phyloP scores from a whole-genome alignment of 2,888 invertebrate species.

The Himalopsyche tibetana region DNA sequence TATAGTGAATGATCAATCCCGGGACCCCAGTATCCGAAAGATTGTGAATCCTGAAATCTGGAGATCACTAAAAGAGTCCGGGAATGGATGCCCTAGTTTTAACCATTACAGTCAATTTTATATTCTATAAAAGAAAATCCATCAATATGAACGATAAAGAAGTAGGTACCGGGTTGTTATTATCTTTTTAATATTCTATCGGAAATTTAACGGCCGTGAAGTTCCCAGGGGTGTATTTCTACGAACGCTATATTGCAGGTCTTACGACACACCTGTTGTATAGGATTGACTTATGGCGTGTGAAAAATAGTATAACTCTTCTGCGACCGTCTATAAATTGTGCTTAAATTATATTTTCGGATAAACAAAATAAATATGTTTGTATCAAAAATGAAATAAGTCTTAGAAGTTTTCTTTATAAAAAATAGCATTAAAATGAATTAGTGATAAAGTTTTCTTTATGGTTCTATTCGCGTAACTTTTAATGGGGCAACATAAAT shows the following conservation, averaged over 20 bases:
- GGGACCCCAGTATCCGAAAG: no score
- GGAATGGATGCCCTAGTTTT: no score
- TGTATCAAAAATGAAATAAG: background rate
- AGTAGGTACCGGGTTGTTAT: background rate
- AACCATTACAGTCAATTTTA: background rate
- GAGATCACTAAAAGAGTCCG: no score
- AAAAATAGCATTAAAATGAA: conserved; percentile 14
- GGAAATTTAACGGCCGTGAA: conserved; percentile 40
- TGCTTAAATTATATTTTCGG: background rate
- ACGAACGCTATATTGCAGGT: background rate
- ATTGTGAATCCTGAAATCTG: no score
- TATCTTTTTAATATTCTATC: conserved; percentile 36
- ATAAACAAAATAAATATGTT: background rate
- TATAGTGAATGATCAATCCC: no score
- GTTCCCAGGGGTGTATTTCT: background rate
- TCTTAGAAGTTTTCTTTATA: background rate
- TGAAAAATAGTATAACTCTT: conserved; percentile 19
- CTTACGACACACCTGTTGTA: conserved; percentile 43
- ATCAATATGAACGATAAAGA: background rate
- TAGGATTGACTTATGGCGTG: conserved; percentile 29
- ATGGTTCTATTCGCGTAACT: background rate
- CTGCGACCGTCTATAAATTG: background rate
- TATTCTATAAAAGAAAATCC: background rate
- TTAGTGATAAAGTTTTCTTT: background rate
- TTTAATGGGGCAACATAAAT: background rate